phyloP scores from a whole-genome alignment of 2,888 invertebrate species.

The Dasypogon diadema region DNA sequence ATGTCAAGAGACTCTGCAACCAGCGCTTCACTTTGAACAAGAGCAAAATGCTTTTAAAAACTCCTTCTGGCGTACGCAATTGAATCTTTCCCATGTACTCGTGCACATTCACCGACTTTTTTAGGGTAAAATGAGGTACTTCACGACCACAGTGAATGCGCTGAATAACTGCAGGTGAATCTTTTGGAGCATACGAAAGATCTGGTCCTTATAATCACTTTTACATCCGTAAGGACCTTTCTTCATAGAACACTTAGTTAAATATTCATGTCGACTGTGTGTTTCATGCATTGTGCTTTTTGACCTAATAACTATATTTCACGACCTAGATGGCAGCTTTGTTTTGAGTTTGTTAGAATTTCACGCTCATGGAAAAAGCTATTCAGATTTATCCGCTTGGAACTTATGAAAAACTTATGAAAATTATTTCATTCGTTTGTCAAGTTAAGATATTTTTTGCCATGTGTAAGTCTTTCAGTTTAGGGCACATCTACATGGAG shows the following conservation, averaged over 20 bases:
- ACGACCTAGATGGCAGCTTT: slow-evolving; percentile 23
- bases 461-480: too few relatives aligned
- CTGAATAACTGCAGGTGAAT: not conserved
- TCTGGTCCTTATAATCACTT: slow-evolving; percentile 11
- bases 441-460: too few relatives aligned
- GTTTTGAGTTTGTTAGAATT: too few relatives aligned
- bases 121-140: slow-evolving; percentile 31
- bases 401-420: too few relatives aligned
- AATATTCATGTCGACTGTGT: slow-evolving; percentile 26
- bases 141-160: slow-evolving; percentile 11
- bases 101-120: not conserved
- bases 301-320: slow-evolving; percentile 32
- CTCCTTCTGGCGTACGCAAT: not conserved
- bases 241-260: not conserved
- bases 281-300: slow-evolving; percentile 26
- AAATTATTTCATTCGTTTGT: too few relatives aligned
- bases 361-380: too few relatives aligned
- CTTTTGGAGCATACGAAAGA: not conserved
- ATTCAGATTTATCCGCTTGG: too few relatives aligned
- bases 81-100: not conserved
- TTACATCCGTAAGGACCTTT: slow-evolving; percentile 16
- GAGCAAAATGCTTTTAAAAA: slow-evolving; percentile 26
- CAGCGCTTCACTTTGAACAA: slow-evolving; percentile 16
- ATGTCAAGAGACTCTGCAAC: slow-evolving; percentile 28
- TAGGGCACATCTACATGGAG: too few relatives aligned